Evolutionary conservation across 2,888 invertebrate genomes (phyloP).

Genomic region (Eupsilia transversa): DNA sequence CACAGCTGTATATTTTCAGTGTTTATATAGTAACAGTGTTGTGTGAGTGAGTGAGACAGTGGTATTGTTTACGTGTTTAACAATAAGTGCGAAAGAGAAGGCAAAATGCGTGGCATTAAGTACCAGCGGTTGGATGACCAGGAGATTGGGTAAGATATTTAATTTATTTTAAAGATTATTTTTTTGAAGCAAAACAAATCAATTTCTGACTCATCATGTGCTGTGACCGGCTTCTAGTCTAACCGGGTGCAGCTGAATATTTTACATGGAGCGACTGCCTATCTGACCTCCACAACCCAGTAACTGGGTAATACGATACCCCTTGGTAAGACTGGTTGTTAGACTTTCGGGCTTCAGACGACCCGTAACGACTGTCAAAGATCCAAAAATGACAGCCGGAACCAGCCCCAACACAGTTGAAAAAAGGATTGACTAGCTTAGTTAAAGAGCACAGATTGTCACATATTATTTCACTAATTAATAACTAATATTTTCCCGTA

Average conservation of each 20-base stretch:
- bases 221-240: not conserved
- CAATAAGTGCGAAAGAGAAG: conserved; percentile 67
- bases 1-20: conserved; percentile 46
- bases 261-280: too few relatives aligned
- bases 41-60: conserved; percentile 67
- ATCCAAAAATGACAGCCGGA: too few relatives aligned
- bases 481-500: not conserved
- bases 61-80: conserved; percentile 44
- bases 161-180: not conserved
- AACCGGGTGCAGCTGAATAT: too few relatives aligned
- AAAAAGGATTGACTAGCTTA: too few relatives aligned
- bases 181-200: not conserved
- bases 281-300: too few relatives aligned
- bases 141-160: conserved; percentile 80
- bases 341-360: too few relatives aligned
- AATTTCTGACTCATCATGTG: not conserved
- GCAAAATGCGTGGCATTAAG: conserved; percentile 79
- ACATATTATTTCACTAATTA: not conserved
- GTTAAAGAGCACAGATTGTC: not conserved
- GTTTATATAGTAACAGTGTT: conserved; percentile 57
- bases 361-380: too few relatives aligned
- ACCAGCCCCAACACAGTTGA: too few relatives aligned
- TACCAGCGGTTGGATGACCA: conserved; percentile 81
- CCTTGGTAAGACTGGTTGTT: too few relatives aligned
- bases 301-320: too few relatives aligned